Evolutionary conservation across 2,113 vertebrate species (phyloP), one percentile per base, ranked within the genome.

Genomic region (Cyanoliseus patagonus): DNA sequence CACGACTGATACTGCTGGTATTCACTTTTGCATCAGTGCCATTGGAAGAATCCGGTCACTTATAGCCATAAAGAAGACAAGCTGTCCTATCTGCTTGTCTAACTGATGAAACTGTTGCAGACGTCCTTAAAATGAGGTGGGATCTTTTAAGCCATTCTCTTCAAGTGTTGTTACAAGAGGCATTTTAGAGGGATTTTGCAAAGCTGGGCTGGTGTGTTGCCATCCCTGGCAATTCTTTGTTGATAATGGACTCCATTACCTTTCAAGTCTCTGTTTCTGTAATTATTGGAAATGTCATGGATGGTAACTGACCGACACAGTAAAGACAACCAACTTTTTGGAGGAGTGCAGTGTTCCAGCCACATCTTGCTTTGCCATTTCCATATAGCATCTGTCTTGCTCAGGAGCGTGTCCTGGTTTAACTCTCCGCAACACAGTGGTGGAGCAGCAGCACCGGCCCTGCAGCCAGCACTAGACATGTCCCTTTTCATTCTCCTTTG

Each of bases 211-310:
- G 88, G 73, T 94, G 47, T 78, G 47, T 52, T 96, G 95, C 94
- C 94, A 89, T 94, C 83, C n/a, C 63, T 96, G 92, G 94, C 88
- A 94, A 91, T 92, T 91, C 92, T 95, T 94, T 96, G 95, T 97
- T 96, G 96, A 96, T 91, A 95, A 92, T 96, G 94, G 91, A 95
- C 92, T 96, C 89, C 30, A 2, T 59, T 74, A 53, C 70, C 63
- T 92, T 79, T 46, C 33, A 85, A 89, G 73, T 51, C 83, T 95
- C 87, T 89, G 88, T 95, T 96, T 94, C 86, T 95, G 91, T 33
- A 94, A 70, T 96, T 94, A 94, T 83, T 84, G 84, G 86, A 97
- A 94, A 95, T 87, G 86, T 94, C 92, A 90, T 22, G 81, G 94
- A 73, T 89, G 85, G 94, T 76, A 84, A 69, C 66, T 67, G 83